Evolutionary conservation across 2,113 vertebrate species (phyloP), one percentile per base, ranked within the genome.

Genomic region (Synodontis membranacea): DNA sequence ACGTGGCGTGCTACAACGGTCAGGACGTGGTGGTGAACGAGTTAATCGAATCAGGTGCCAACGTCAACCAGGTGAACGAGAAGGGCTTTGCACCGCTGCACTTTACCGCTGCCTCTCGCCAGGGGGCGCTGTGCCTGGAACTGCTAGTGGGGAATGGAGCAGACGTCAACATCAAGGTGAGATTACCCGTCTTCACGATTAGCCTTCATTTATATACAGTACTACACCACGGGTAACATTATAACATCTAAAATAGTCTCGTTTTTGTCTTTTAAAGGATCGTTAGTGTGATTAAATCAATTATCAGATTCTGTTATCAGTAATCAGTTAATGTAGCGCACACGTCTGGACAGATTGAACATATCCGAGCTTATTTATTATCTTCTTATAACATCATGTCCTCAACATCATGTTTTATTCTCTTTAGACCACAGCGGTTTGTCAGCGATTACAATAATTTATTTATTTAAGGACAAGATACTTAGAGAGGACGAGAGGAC

Each of bases 21-120:
- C 98, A 99, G 92, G 98, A 99, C 80, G 97, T 98, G 91, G 98
- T 99, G 46, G 98, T 99, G 89, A 99, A 98, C 52, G 97, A 99
- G 92, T 96, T 99, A 56, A 98, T 99, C 88, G 98, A 99, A 83
- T 96, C 96, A 44, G 98, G 98, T 89, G 98, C 98, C 90, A 97
- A 97, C 75, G 97, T 99, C 52, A 99, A 99, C 95, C 97, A 98
- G 88, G 96, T 96, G 91, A 99, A 99, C 76, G 97, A 98, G 88
- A 98, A 97, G 89, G 98, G 98, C 15, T 99, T 99, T 74, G 96
- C 97, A 23, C 97, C 98, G 83, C 95, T 99, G 88, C 98, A 99
- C 93, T 99, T 99, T 88, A 98, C 98, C 15, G 97, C 98, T 70
- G 97, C 97, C 0, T 99, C 98, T 0, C 99, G 97, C 44, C 98